Percentiles rank a stretch among this genome's conserved stretches.
phyloP scores from a whole-genome alignment of 2,797 vertebrate species.

The Sphaeramia orbicularis region DNA sequence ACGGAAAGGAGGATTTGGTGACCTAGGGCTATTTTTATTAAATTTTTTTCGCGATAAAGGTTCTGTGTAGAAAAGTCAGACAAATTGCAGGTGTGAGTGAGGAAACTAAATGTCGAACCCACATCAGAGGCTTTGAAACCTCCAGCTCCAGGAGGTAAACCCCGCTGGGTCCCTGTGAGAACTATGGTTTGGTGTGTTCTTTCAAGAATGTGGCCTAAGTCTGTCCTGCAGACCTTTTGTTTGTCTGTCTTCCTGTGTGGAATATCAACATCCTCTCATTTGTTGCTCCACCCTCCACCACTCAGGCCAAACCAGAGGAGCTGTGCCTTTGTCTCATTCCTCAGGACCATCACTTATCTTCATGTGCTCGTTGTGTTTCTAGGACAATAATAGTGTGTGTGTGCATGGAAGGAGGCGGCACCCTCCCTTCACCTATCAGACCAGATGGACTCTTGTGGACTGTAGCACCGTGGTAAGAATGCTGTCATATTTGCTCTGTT shows the following conservation, averaged over 20 bases:
- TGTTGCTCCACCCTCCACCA: slow-evolving; percentile 48
- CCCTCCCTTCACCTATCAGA: background rate
- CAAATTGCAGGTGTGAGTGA: too few relatives aligned
- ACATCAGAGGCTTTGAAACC: background rate
- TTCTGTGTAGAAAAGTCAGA: too few relatives aligned
- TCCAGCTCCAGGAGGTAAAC: background rate
- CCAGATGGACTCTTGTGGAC: background rate
- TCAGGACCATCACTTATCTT: background rate
- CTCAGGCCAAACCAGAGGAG: slow-evolving; percentile 21
- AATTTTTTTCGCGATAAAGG: too few relatives aligned
- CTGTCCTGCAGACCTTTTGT: slow-evolving; percentile 56
- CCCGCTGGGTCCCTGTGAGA: background rate
- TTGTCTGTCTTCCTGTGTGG: slow-evolving; percentile 70
- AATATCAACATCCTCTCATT: slow-evolving; percentile 74
- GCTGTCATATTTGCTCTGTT: slow-evolving; percentile 39
- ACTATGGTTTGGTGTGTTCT: slow-evolving; percentile 5
- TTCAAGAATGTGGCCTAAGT: slow-evolving; percentile 26
- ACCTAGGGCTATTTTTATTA: too few relatives aligned
- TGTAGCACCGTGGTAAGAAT: slow-evolving; percentile 18
- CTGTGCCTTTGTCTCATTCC: background rate
- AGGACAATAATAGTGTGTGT: too few relatives aligned
- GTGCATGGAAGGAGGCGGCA: background rate
- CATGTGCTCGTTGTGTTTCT: background rate
- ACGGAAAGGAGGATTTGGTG: too few relatives aligned
- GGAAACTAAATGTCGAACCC: too few relatives aligned